phyloP scores from a whole-genome alignment of 1,140 invertebrate species.

The Portunus trituberculatus region DNA sequence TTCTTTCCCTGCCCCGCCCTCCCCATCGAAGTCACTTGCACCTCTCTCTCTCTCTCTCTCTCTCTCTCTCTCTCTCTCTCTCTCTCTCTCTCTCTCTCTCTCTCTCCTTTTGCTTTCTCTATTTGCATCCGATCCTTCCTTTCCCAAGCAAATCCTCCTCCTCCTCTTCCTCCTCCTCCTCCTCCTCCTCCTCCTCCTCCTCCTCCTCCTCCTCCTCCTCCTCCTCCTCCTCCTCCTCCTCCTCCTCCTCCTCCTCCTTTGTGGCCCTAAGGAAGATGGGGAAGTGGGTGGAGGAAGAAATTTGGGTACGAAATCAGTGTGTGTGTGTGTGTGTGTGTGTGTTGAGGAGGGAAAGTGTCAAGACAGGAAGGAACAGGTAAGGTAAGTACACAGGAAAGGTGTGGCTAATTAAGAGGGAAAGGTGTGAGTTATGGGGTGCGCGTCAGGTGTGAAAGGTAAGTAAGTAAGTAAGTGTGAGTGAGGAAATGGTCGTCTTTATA shows the following conservation, averaged over 20 bases:
- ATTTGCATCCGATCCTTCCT: no score
- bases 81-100: neutral
- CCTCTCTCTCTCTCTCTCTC: neutral
- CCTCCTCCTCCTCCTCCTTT: neutral
- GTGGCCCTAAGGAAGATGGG: neutral
- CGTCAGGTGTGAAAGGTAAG: no score
- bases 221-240: neutral
- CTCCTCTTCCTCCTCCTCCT: neutral
- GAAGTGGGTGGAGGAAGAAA: neutral
- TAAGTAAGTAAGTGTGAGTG: no score
- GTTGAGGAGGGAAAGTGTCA: no score
- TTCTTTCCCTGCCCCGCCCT: neutral
- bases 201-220: neutral
- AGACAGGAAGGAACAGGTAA: no score
- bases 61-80: neutral
- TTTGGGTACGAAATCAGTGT: no score
- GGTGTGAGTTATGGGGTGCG: no score
- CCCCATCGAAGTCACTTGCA: conserved; percentile 23
- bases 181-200: neutral
- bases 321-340: no score
- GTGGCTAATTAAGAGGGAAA: no score
- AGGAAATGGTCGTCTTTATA: no score
- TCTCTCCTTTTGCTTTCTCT: neutral
- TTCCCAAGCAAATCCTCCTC: neutral
- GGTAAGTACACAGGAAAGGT: no score